A percentile compares a stretch with the other conserved stretches of the same genome.
Evolutionary conservation across 2,113 vertebrate genomes (phyloP).

Genomic region (Cynopterus brachyotis): DNA sequence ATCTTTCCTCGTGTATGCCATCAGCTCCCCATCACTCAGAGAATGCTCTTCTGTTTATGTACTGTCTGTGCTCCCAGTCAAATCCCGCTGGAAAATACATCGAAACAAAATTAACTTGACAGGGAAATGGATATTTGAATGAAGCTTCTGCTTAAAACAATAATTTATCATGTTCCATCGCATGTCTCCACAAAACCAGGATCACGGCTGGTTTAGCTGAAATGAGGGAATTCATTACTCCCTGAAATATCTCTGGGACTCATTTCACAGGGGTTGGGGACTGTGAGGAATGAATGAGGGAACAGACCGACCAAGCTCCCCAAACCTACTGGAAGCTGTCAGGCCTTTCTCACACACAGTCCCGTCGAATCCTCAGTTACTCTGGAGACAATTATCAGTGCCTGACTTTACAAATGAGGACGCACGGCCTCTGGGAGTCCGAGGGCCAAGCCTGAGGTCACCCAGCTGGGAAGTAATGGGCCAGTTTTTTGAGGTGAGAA

Average conservation of each 20-base stretch:
- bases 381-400: not conserved
- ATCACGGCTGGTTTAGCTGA: constrained; percentile 68
- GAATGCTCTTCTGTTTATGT: constrained; percentile 54
- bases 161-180: constrained; percentile 68
- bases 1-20: rapidly evolving
- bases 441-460: not conserved
- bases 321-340: rapidly evolving
- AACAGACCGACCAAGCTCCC: not conserved
- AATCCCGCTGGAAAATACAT: constrained; percentile 61
- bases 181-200: constrained; percentile 57
- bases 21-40: not conserved
- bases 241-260: constrained; percentile 34
- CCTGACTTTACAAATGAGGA: not conserved
- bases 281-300: not conserved
- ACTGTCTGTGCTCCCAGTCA: constrained; percentile 30
- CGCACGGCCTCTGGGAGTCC: not conserved
- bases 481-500: not conserved
- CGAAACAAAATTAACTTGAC: constrained; percentile 73
- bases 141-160: constrained; percentile 71
- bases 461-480: not conserved
- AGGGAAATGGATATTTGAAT: constrained; percentile 77
- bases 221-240: constrained; percentile 75
- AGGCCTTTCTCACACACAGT: not conserved
- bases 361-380: not conserved
- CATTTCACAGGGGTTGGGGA: not conserved